Percentiles rank a stretch among this genome's conserved stretches.
Conservation (phyloP, 2,888 invertebrate genomes). For the Eumacrocentrus americanus region DNA sequence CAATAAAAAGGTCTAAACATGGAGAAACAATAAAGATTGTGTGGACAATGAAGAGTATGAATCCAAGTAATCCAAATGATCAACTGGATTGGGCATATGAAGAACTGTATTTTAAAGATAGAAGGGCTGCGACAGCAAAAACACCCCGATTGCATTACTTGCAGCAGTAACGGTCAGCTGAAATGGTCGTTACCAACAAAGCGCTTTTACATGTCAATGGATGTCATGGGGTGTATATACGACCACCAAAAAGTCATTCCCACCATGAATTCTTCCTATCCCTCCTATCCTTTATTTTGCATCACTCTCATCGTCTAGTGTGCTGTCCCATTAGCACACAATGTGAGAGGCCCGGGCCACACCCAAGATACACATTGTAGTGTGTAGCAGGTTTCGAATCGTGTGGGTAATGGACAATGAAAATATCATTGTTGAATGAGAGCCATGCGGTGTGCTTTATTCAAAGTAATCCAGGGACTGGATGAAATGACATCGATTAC, state of each 20-base stretch:
- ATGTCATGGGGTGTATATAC: constrained; percentile 25
- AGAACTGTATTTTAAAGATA: no score
- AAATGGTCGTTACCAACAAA: constrained; percentile 6
- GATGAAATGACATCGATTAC: no score
- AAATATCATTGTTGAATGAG: not conserved
- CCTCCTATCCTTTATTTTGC: constrained; percentile 3
- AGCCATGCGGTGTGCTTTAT: no score
- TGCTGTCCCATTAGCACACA: constrained; percentile 47
- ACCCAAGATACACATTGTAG: constrained; percentile 35
- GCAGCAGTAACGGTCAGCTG: constrained; percentile 15
- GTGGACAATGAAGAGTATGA: no score
- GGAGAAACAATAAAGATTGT: no score
- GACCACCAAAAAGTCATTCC: constrained; percentile 26
- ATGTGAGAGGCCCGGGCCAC: constrained; percentile 41
- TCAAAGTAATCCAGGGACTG: no score
- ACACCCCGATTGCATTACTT: constrained; percentile 1
- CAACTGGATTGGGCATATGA: not conserved
- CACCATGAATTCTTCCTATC: constrained; percentile 20
- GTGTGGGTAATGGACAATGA: not conserved
- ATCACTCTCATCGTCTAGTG: constrained; percentile 1
- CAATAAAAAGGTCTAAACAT: no score
- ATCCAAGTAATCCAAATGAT: not conserved
- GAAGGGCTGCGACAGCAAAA: no score
- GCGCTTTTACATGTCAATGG: constrained; percentile 36
- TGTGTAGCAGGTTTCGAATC: not conserved